These are phyloP conservation scores for Epizoanthus fatuus DNA, from an alignment of 92 coral and sea anemone species.

Conservation along the genomic window DNA sequence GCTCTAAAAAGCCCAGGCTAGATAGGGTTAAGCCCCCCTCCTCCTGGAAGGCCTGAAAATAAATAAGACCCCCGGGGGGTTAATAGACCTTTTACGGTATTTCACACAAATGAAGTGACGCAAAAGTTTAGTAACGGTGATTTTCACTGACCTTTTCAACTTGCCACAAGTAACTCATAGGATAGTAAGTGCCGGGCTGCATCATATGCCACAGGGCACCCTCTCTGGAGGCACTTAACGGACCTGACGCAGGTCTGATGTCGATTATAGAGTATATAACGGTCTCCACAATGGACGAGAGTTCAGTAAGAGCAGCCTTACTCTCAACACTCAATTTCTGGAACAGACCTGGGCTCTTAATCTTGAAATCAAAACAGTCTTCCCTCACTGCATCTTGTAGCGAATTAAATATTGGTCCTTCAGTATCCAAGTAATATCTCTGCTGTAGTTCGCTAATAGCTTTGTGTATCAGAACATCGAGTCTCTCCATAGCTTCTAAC, in stretches of 20 bases:
- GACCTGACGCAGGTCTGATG: slow-evolving; percentile 61
- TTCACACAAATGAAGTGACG: no score
- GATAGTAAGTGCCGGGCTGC: slow-evolving; percentile 66
- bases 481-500: slow-evolving; percentile 62
- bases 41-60: slow-evolving; percentile 19
- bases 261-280: slow-evolving; percentile 66
- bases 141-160: slow-evolving; percentile 79
- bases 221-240: slow-evolving; percentile 71
- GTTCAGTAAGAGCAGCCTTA: slow-evolving; percentile 69
- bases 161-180: slow-evolving; percentile 82
- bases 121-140: neutral
- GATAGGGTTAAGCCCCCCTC: no score
- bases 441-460: slow-evolving; percentile 75
- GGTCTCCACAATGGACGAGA: slow-evolving; percentile 80
- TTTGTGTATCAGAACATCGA: slow-evolving; percentile 59
- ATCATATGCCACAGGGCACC: slow-evolving; percentile 89
- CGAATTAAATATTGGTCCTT: slow-evolving; percentile 58
- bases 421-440: slow-evolving; percentile 60
- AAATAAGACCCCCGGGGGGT: no score
- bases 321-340: slow-evolving; percentile 70
- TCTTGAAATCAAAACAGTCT: slow-evolving; percentile 64
- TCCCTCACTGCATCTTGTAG: slow-evolving; percentile 67
- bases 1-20: no score
- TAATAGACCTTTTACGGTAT: neutral
- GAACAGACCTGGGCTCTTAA: slow-evolving; percentile 83